phyloP scores from a whole-genome alignment of 1,140 invertebrate species.

The Ips typographus region DNA sequence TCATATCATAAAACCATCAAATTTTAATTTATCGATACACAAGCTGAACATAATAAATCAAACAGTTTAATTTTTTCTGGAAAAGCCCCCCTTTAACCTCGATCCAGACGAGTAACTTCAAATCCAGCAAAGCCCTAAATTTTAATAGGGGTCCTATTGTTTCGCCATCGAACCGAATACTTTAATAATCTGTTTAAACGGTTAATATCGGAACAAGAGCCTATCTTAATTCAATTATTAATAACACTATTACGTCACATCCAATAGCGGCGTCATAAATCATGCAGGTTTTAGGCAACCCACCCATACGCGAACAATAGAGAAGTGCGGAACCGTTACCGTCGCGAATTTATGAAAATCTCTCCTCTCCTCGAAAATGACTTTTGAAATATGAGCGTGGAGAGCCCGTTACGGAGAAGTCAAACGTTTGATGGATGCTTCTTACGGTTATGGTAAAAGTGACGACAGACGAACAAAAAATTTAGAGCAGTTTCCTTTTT shows the following conservation, averaged over 20 bases:
- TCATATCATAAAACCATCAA: too few species aligned
- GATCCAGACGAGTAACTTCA: too few species aligned
- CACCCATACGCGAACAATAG: constrained; percentile 18
- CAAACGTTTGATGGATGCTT: constrained; percentile 7
- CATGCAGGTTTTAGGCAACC: constrained; percentile 24
- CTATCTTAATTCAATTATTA: constrained; percentile 28
- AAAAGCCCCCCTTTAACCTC: too few species aligned
- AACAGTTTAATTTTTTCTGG: too few species aligned
- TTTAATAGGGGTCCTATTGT: constrained; percentile 22
- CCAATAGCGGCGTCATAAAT: constrained; percentile 25
- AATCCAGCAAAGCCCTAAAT: not conserved
- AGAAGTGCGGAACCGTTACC: constrained; percentile 10
- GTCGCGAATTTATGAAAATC: constrained; percentile 23
- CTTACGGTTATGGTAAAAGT: not conserved
- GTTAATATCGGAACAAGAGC: constrained; percentile 21
- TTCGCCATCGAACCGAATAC: constrained; percentile 11
- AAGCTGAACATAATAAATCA: too few species aligned
- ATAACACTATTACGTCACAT: constrained; percentile 26
- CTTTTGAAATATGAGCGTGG: constrained; percentile 17
- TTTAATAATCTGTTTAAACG: constrained; percentile 31
- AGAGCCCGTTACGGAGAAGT: not conserved
- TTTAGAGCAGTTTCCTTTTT: too few species aligned
- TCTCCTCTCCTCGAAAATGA: constrained; percentile 7
- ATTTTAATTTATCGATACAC: too few species aligned
- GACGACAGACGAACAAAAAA: too few species aligned